These are phyloP conservation scores for Yponomeuta sedellus DNA, from an alignment of 2,888 invertebrate species.

Conservation along the genomic window DNA sequence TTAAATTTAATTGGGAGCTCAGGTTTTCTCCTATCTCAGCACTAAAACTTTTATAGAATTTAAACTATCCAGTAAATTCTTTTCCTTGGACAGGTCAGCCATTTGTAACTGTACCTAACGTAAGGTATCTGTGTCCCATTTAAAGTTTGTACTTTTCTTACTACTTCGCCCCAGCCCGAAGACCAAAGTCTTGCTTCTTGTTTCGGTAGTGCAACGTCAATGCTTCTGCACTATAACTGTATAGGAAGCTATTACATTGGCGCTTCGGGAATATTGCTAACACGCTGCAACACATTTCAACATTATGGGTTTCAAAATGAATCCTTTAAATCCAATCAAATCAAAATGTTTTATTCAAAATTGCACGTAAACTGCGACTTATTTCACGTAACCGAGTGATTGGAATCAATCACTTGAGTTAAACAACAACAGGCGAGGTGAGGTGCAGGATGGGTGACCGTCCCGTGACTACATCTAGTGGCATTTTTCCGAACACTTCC, in stretches of 20 bases:
- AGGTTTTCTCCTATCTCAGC: not conserved
- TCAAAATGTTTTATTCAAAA: no score
- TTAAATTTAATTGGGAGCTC: not conserved
- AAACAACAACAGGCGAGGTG: no score
- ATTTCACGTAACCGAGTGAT: no score
- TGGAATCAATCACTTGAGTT: no score
- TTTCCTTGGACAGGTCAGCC: not conserved
- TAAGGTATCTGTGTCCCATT: constrained; percentile 13
- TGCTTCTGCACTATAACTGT: not conserved
- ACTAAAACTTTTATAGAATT: not conserved
- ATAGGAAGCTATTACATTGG: not conserved
- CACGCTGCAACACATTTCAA: not conserved
- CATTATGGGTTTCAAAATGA: not conserved
- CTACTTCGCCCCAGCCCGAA: not conserved
- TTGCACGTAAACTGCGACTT: no score
- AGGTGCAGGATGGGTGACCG: no score
- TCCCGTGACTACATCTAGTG: no score
- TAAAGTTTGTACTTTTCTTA: constrained; percentile 11
- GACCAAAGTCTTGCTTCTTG: constrained; percentile 4
- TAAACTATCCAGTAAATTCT: not conserved
- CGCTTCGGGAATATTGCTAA: not conserved
- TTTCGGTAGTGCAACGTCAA: not conserved
- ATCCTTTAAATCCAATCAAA: no score
- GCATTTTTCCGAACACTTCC: no score
- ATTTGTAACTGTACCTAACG: not conserved